These are phyloP conservation scores for Scopus umbretta DNA, from an alignment of 2,113 vertebrate species.

Conservation along the genomic window DNA sequence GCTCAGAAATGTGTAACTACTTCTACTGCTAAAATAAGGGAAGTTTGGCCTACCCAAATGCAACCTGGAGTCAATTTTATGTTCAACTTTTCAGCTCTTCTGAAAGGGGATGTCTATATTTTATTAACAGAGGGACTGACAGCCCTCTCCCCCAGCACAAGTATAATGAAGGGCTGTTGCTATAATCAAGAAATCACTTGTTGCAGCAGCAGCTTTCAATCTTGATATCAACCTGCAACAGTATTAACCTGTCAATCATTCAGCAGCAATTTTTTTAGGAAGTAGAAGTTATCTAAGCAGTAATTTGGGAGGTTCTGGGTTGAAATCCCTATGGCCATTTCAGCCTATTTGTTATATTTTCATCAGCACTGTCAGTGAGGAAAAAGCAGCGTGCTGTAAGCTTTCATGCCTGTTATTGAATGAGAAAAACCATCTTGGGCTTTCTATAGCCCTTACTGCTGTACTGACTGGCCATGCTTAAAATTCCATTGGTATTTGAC, in stretches of 20 bases:
- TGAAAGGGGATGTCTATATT: neutral
- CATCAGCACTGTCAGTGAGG: conserved; percentile 49
- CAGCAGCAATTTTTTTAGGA: conserved; percentile 17
- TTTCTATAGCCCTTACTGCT: conserved; percentile 31
- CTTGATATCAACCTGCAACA: conserved; percentile 11
- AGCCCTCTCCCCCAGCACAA: neutral
- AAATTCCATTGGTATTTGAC: conserved; percentile 66
- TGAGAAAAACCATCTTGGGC: conserved; percentile 18
- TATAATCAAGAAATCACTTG: conserved; percentile 53
- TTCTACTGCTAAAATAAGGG: neutral
- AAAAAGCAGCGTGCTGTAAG: conserved; percentile 53
- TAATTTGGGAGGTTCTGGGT: conserved; percentile 39
- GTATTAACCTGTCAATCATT: conserved; percentile 63
- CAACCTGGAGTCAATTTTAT: neutral
- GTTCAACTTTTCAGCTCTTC: neutral
- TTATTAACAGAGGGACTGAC: conserved; percentile 10
- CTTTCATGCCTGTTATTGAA: conserved; percentile 39
- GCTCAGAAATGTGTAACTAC: neutral
- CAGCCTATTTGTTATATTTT: conserved; percentile 64
- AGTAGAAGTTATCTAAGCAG: conserved; percentile 28
- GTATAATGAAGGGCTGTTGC: conserved; percentile 13
- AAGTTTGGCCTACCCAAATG: neutral
- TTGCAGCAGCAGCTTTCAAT: conserved; percentile 45
- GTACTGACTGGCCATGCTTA: conserved; percentile 57
- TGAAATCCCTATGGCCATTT: conserved; percentile 53